These are phyloP conservation scores for Chionomys nivalis DNA, from an alignment of 2,113 vertebrate species.

Conservation along the genomic window DNA sequence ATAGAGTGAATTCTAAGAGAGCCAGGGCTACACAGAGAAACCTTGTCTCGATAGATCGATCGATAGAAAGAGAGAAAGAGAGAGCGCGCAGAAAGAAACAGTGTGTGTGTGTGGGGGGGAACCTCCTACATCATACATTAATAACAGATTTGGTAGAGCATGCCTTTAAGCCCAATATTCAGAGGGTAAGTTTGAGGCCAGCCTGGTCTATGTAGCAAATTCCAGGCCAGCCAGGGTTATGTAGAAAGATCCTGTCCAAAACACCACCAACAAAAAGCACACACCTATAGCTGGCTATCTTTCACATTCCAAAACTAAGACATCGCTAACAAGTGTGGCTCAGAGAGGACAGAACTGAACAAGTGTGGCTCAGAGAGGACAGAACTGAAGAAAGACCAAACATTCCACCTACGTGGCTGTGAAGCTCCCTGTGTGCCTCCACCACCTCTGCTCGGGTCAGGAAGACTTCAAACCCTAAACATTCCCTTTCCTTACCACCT, in stretches of 20 bases:
- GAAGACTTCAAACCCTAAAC: neutral
- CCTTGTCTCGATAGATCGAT: neutral
- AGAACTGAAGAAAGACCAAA: neutral
- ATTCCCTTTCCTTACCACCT: neutral
- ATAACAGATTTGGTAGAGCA: neutral
- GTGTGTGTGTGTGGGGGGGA: neutral
- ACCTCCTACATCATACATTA: neutral
- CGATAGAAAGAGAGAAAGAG: accelerated
- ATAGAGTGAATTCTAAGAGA: neutral
- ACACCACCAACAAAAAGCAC: neutral
- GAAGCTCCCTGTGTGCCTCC: neutral
- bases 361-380: neutral
- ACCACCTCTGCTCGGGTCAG: neutral
- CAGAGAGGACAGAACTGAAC: neutral
- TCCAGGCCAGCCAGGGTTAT: neutral
- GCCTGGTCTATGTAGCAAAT: neutral
- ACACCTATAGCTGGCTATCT: neutral
- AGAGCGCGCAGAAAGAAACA: neutral
- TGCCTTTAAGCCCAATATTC: neutral
- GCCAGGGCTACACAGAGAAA: neutral
- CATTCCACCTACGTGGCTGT: neutral
- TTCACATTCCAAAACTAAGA: neutral
- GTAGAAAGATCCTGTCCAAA: neutral
- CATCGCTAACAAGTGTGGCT: neutral
- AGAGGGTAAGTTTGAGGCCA: neutral